These are phyloP conservation scores for Sitta europaea DNA, from an alignment of 2,113 vertebrate species.

Conservation along the genomic window DNA sequence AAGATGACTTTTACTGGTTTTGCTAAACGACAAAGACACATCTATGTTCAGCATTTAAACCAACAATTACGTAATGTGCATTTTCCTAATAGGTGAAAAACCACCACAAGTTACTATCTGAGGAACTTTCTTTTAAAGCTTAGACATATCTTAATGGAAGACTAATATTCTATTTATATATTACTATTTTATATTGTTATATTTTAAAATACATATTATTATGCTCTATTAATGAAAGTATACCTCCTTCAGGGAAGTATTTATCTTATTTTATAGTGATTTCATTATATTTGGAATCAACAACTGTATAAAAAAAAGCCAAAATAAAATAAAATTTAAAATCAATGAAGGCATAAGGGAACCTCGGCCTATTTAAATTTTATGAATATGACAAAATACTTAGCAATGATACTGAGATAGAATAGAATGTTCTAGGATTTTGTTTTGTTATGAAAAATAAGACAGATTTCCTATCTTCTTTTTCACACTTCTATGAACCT, in stretches of 20 bases:
- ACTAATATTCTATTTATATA: too few species aligned
- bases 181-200: too few species aligned
- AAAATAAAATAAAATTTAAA: neutral
- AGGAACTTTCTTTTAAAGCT: neutral
- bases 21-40: neutral
- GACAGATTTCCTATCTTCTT: slow-evolving; percentile 50
- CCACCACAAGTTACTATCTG: neutral
- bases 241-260: neutral
- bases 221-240: neutral
- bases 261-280: neutral
- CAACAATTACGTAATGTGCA: neutral
- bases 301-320: neutral
- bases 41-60: neutral
- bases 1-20: neutral
- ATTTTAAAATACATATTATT: neutral
- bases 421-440: slow-evolving; percentile 53
- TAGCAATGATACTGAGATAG: slow-evolving; percentile 59
- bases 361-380: slow-evolving; percentile 75
- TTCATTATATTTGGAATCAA: neutral
- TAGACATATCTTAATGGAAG: neutral
- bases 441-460: slow-evolving; percentile 64
- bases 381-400: slow-evolving; percentile 67
- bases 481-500: neutral
- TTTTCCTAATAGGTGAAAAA: neutral
- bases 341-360: slow-evolving; percentile 77